Evolutionary conservation across 2,888 invertebrate genomes (phyloP), one percentile per base, ranked within the genome.

Genomic region (Diploptera punctata): DNA sequence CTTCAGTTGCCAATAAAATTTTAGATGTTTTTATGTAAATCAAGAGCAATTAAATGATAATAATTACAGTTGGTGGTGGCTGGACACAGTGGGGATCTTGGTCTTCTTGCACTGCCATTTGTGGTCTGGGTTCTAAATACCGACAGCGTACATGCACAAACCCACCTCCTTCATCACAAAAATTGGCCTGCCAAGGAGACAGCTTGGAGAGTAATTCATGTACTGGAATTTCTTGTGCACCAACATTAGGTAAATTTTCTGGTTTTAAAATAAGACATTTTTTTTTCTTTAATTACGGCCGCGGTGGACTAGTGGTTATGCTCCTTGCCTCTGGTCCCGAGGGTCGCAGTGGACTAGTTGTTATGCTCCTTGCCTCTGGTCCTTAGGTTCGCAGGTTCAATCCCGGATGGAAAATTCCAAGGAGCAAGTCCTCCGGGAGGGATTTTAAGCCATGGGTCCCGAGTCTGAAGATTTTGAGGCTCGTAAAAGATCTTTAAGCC

Each of bases 21-120:
- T 38, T 38, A 10, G 9, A 38, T 38, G 9, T 38, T 38, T 38
- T 38, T 16, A 38, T 10, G 43, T 10, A 38, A 16, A 7, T 38
- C 43, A 38, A n/a, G n/a, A n/a, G n/a, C n/a, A n/a, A n/a, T n/a
- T 38, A 38, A 38, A 38, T 16, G 43, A 38, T 10, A 38, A 16
- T 38, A 16, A 0, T 77, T 84, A 85, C 75, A 69, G 74, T 73
- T 19, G 78, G 78, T 13, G 85, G 84, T 29, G 79, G 79, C 49
- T 86, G 86, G 86, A 81, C 83, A 65, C 78, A 79, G 13, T 86
- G 86, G 86, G 81, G 80, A 19, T 52, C 76, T 19, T 86, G 86
- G 86, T 82, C 85, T 5, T 4, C 75, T 0, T 86, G 86, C 77
- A 84, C 85, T 2, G 86, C 84, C 72, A 79, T 78, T 21, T 86